Evolutionary conservation across 2,888 invertebrate species (phyloP).

Genomic region (Villa cingulata): DNA sequence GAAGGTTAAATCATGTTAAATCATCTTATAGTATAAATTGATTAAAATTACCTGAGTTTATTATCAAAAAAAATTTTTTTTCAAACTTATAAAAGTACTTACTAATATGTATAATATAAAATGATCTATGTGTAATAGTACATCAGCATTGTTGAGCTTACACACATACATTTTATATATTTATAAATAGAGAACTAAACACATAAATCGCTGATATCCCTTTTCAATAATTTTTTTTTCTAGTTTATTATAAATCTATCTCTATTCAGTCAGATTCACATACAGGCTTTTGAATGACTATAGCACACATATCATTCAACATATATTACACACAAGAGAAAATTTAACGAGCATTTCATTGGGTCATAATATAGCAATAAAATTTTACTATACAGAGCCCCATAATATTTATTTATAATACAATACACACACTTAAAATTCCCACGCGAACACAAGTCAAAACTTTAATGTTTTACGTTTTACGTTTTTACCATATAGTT

Average conservation of each 20-base stretch:
- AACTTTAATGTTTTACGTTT: too few relatives aligned
- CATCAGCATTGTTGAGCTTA: too few relatives aligned
- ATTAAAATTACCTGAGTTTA: background rate
- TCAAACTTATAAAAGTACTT: too few relatives aligned
- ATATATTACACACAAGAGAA: background rate
- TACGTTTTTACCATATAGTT: too few relatives aligned
- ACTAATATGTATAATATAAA: too few relatives aligned
- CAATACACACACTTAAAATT: conserved; percentile 8
- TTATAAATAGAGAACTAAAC: background rate
- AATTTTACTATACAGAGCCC: conserved; percentile 12
- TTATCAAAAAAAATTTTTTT: too few relatives aligned
- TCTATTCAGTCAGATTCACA: background rate
- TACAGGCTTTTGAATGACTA: background rate
- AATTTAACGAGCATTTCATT: conserved; percentile 18
- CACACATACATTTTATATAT: background rate
- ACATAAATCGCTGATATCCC: background rate
- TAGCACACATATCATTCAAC: background rate
- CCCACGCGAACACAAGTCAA: conserved; percentile 2
- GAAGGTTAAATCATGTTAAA: too few relatives aligned
- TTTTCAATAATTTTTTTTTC: background rate
- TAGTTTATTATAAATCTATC: background rate
- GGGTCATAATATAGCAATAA: conserved; percentile 17
- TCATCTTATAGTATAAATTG: background rate
- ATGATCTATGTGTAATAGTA: too few relatives aligned
- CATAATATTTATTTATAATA: conserved; percentile 14